These are phyloP conservation scores for Germaria angustata DNA, from an alignment of 2,888 invertebrate genomes.

Conservation along the genomic window DNA sequence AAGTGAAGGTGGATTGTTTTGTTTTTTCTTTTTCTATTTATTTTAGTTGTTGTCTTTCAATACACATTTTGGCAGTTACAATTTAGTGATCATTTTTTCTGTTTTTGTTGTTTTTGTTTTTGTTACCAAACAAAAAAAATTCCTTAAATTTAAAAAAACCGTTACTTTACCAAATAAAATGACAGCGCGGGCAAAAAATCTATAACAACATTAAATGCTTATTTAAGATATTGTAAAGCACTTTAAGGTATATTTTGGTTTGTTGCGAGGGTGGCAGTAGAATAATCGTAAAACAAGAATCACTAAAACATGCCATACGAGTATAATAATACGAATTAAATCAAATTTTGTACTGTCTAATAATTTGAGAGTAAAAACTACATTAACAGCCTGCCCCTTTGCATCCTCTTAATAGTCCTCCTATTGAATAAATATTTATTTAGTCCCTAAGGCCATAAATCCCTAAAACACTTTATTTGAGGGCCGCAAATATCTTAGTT, in stretches of 20 bases:
- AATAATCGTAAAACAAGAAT: neutral
- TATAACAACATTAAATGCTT: constrained; percentile 45
- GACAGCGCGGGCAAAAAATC: constrained; percentile 40
- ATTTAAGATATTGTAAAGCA: constrained; percentile 43
- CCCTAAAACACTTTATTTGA: no score
- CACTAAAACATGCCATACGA: no score
- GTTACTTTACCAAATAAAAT: constrained; percentile 57
- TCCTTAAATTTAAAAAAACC: constrained; percentile 42
- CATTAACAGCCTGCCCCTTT: no score
- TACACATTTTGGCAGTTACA: constrained; percentile 62
- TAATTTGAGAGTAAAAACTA: no score
- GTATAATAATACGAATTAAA: no score
- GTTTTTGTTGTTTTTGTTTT: neutral
- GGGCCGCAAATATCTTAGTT: no score
- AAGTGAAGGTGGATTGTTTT: constrained; percentile 64
- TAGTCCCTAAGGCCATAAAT: no score
- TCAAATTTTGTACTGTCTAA: no score
- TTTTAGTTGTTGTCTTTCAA: constrained; percentile 45
- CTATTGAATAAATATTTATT: no score
- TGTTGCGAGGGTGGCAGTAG: neutral
- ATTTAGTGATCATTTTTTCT: constrained; percentile 65
- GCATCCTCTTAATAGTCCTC: no score
- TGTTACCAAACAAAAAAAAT: constrained; percentile 3
- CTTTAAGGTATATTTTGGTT: neutral
- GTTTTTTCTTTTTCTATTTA: constrained; percentile 4